Conservation (phyloP, 1,140 invertebrate species). For the Platorchestia sp. region DNA sequence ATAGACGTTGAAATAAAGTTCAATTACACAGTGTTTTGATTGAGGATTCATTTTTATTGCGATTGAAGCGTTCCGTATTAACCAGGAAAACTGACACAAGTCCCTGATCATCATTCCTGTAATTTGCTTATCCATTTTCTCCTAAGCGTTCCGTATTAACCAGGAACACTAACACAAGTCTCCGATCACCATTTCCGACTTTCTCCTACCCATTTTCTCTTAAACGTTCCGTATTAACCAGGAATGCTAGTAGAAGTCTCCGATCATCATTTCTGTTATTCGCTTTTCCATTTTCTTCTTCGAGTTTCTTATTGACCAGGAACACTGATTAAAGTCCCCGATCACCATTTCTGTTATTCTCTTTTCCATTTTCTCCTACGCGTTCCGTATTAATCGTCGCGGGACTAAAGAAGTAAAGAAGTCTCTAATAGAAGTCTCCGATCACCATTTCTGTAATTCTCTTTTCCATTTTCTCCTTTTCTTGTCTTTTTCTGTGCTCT, state of each 20-base stretch:
- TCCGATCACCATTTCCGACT: no score
- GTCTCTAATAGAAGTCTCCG: conserved; percentile 37
- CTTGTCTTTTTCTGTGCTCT: conserved; percentile 23
- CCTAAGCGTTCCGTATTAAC: background rate
- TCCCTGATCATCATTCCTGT: no score
- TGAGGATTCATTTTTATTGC: background rate
- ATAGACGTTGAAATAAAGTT: background rate
- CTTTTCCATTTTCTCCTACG: conserved; percentile 48
- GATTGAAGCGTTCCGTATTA: background rate
- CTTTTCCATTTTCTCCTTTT: conserved; percentile 46
- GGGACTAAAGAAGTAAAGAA: no score
- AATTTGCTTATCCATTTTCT: no score
- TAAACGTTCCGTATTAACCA: background rate
- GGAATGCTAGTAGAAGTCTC: no score
- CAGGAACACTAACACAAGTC: background rate
- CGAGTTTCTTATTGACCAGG: background rate
- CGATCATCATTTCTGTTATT: no score
- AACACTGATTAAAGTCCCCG: conserved; percentile 3
- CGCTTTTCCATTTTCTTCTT: no score
- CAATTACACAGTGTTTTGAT: background rate
- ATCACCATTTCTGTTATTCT: conserved; percentile 46
- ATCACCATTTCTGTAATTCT: conserved; percentile 45
- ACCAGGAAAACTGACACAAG: background rate
- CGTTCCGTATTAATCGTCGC: no score
- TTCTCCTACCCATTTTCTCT: no score